Evolutionary conservation across 2,797 vertebrate species (phyloP).

Genomic region (Phoebastria nigripes): DNA sequence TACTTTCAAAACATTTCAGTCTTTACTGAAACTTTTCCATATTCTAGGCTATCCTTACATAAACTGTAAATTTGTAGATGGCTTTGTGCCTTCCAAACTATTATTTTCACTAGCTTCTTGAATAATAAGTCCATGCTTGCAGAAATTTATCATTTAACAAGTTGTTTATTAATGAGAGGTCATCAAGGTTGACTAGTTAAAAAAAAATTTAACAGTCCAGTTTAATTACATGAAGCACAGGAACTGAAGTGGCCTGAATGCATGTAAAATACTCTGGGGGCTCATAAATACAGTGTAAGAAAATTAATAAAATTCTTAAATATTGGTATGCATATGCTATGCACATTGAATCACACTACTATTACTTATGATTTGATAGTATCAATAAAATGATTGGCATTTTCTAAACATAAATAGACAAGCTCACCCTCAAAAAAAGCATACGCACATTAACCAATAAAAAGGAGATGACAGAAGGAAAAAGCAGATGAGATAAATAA

Average conservation of each 20-base stretch:
- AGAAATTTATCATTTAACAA: slow-evolving; percentile 7
- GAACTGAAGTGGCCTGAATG: neutral
- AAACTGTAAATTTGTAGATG: neutral
- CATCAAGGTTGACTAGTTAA: neutral
- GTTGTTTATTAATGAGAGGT: slow-evolving; percentile 21
- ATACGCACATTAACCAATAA: neutral
- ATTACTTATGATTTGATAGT: neutral
- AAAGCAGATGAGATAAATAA: neutral
- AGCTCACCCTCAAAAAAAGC: neutral
- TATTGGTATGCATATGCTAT: neutral
- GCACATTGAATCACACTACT: neutral
- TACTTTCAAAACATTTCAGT: neutral
- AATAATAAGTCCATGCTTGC: neutral
- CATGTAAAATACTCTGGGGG: neutral
- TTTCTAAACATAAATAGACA: neutral
- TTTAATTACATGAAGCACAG: slow-evolving; percentile 13
- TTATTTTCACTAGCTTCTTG: neutral
- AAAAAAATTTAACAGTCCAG: neutral
- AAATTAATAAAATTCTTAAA: neutral
- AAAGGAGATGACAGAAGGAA: neutral
- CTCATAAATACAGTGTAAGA: neutral
- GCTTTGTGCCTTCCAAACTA: neutral
- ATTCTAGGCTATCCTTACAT: neutral
- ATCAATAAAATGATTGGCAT: neutral
- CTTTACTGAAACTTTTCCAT: neutral